Evolutionary conservation across 2,888 invertebrate genomes (phyloP).

Genomic region (Pachycephus smyrnensis): DNA sequence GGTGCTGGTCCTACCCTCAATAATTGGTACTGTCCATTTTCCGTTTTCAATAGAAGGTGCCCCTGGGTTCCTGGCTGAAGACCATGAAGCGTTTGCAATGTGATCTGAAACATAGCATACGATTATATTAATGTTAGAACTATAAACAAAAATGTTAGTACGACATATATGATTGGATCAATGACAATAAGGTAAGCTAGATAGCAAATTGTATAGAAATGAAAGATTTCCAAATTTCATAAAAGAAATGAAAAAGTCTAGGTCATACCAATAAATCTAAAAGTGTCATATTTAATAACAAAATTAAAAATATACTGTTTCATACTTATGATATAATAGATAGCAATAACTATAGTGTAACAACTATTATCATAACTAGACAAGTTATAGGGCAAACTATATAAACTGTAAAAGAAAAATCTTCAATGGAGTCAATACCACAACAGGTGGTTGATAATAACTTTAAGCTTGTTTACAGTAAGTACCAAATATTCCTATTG

Average conservation of each 20-base stretch:
- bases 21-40: constrained; percentile 95
- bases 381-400: background rate
- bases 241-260: too few relatives aligned
- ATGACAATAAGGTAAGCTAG: background rate
- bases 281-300: constrained; percentile 45
- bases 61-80: constrained; percentile 86
- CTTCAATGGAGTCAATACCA: background rate
- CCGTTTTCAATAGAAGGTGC: constrained; percentile 94
- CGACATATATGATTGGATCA: constrained; percentile 7
- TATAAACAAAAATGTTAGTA: background rate
- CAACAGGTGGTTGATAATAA: background rate
- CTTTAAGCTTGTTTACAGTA: background rate
- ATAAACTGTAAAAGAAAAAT: background rate
- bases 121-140: constrained; percentile 13
- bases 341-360: background rate
- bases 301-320: constrained; percentile 26
- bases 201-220: background rate
- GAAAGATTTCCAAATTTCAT: too few relatives aligned
- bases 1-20: constrained; percentile 89
- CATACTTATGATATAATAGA: background rate
- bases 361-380: background rate
- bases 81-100: constrained; percentile 87
- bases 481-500: background rate
- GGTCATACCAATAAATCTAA: background rate
- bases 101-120: constrained; percentile 75